Base-by-base conservation (phyloP, 92 coral and sea anemone species). In the Epizoanthus illoricatus region DNA sequence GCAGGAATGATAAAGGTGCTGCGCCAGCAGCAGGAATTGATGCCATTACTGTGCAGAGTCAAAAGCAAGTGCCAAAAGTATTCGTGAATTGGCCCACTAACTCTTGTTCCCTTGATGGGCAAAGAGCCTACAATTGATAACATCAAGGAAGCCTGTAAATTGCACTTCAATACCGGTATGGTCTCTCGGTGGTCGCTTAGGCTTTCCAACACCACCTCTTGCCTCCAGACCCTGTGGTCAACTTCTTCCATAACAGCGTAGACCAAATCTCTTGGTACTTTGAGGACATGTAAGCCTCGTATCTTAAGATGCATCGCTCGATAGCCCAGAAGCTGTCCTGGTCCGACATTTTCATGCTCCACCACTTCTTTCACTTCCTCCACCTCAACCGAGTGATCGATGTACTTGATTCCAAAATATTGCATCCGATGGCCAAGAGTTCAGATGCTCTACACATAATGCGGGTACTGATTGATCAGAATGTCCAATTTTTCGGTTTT, bases 11-110 rank as follows among this genome's bases (percentile, higher is more conserved):
- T 62, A 76, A 82, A 76, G 81, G 73, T 49, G 89, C 56, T 45
- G 69, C 82, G 75, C 69, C 42, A 68, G 73, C 69, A 0, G 45
- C 45, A 42, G 45, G 5, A 42, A 42, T 42, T 5, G 45, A 42
- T 42, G 45, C 45, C 45, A 42, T 42, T 42, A 42, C 45, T 42
- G 45, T 42, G 45, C 45, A 42, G 45, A 42, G 45, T 42, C 45
- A 5, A 42, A 42, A 5, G 45, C 45, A 42, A 42, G 45, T 42
- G 45, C 45, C 45, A 42, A 42, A 42, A 42, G 45, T 42, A 42
- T 52, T 71, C 93, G 7, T 89, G 90, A 17, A 88, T 91, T 4
- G 94, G 94, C 58, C 86, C 88, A 43, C 84, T 86, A 65, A 86
- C 90, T 39, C 69, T 91, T 86, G 91, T 91, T 13, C 91, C 80